These are phyloP conservation scores for Euglossa dilemma DNA, from an alignment of 1,140 invertebrate genomes.

Conservation along the genomic window DNA sequence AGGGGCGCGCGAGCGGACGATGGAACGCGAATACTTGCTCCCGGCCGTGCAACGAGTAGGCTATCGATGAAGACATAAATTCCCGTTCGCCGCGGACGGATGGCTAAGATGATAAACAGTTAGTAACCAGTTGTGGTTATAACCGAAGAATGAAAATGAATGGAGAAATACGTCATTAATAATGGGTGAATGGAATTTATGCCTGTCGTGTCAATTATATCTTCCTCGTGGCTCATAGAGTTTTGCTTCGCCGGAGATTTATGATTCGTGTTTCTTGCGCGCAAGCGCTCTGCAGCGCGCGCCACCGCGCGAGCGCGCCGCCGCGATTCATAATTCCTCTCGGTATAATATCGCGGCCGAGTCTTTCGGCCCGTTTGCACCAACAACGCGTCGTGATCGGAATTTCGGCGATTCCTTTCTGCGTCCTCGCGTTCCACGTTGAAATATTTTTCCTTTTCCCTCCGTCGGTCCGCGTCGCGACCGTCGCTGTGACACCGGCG, in stretches of 20 bases:
- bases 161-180: constrained; percentile 55
- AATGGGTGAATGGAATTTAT: constrained; percentile 53
- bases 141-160: constrained; percentile 57
- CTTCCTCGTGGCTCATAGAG: constrained; percentile 54
- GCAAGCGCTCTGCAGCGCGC: neutral
- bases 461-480: no score
- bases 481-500: no score
- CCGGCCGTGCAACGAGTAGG: constrained; percentile 36
- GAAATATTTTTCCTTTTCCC: neutral
- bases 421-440: neutral
- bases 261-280: constrained; percentile 29
- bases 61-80: constrained; percentile 57
- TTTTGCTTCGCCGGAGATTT: constrained; percentile 23
- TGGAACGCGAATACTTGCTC: constrained; percentile 31
- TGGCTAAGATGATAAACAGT: constrained; percentile 57
- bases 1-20: no score
- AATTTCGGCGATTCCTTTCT: neutral
- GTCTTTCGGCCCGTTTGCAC: no score
- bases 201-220: constrained; percentile 52
- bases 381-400: neutral
- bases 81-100: constrained; percentile 38
- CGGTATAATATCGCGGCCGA: neutral
- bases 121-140: constrained; percentile 53
- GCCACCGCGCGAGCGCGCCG: neutral
- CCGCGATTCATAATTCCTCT: constrained; percentile 41